Evolutionary conservation across 1,140 invertebrate species (phyloP).

Genomic region (Aphelenchoides fujianensis): DNA sequence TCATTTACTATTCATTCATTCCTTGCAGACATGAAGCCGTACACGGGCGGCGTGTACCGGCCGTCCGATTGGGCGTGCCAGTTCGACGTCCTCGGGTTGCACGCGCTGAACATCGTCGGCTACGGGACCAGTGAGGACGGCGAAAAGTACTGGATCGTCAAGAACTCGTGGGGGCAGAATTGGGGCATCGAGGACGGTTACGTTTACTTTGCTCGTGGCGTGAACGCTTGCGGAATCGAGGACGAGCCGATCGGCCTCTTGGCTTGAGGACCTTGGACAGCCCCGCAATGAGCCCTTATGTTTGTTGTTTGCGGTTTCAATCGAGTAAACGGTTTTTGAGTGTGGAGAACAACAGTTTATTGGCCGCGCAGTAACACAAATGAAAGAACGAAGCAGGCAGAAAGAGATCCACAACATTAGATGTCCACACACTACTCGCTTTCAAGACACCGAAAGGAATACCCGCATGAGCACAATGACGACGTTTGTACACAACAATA

Average conservation of each 20-base stretch:
- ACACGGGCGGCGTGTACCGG: constrained; percentile 55
- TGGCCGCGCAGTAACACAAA: too few species aligned
- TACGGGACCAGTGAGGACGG: constrained; percentile 50
- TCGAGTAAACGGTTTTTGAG: neutral
- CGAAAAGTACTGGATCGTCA: constrained; percentile 62
- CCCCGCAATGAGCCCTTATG: neutral
- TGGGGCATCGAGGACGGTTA: constrained; percentile 53
- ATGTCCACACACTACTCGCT: neutral
- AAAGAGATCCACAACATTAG: neutral
- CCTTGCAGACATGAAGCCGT: constrained; percentile 57
- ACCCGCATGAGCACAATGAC: too few species aligned
- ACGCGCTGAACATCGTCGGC: constrained; percentile 56
- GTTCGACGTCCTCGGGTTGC: constrained; percentile 56
- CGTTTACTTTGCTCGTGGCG: constrained; percentile 57
- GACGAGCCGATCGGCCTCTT: constrained; percentile 59
- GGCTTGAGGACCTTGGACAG: constrained; percentile 47
- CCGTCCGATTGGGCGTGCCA: constrained; percentile 58
- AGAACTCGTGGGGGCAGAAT: constrained; percentile 55
- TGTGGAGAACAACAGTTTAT: too few species aligned
- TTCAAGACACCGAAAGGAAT: neutral
- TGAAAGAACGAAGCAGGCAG: neutral
- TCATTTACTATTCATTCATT: too few species aligned
- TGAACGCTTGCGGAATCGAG: constrained; percentile 61
- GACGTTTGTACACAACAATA: too few species aligned
- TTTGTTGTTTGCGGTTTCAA: neutral